phyloP scores from a whole-genome alignment of 2,113 vertebrate species.

The Shinisaurus crocodilurus region DNA sequence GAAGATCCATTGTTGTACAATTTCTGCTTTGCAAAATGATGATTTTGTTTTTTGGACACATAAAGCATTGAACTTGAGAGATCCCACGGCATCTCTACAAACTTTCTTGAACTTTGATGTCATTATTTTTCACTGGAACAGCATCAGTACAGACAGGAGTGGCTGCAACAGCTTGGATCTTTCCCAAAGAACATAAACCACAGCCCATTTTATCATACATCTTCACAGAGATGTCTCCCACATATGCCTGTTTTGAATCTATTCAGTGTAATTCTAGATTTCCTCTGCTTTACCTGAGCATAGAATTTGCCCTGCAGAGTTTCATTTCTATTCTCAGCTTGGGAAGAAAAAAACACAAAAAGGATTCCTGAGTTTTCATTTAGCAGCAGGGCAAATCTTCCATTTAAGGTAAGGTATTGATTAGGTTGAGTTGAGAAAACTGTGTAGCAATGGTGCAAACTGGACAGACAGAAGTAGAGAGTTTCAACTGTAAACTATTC shows the following conservation, averaged over 20 bases:
- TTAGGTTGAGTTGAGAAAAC: constrained; percentile 56
- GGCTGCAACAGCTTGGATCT: constrained; percentile 12
- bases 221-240: constrained; percentile 5
- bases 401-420: constrained; percentile 54
- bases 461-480: constrained; percentile 26
- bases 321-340: neutral
- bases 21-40: neutral
- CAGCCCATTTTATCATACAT: constrained; percentile 20
- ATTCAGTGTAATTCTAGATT: constrained; percentile 24
- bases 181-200: constrained; percentile 26
- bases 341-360: constrained; percentile 2
- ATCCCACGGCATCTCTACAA: constrained; percentile 32
- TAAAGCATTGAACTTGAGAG: constrained; percentile 19
- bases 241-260: constrained; percentile 21
- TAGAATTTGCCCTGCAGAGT: neutral
- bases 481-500: neutral
- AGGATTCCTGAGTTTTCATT: constrained; percentile 2
- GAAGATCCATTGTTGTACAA: neutral
- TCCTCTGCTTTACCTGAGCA: constrained; percentile 14
- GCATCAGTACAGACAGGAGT: neutral
- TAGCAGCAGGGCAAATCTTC: constrained; percentile 50
- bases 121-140: constrained; percentile 27
- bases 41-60: constrained; percentile 25
- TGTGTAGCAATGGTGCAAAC: constrained; percentile 31
- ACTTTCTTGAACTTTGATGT: constrained; percentile 25